Evolutionary conservation across 1,140 invertebrate species (phyloP).

Genomic region (Araneus ventricosus): DNA sequence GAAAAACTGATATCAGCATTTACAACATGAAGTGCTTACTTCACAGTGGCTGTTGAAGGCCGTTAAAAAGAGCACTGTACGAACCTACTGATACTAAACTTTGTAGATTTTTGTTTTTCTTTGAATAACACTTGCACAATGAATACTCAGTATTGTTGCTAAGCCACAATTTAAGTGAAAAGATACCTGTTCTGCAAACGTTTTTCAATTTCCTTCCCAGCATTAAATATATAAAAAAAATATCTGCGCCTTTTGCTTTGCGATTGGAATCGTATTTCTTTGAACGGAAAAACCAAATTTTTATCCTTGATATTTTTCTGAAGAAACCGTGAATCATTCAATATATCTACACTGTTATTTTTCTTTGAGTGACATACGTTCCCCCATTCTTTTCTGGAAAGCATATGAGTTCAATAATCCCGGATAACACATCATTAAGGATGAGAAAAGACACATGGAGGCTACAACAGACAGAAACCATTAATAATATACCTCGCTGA

Average conservation of each 20-base stretch:
- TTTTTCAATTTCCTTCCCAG: constrained; percentile 9
- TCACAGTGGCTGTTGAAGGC: too few relatives aligned
- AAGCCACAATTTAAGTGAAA: neutral
- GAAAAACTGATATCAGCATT: too few relatives aligned
- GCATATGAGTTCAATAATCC: constrained; percentile 22
- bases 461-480: constrained; percentile 3
- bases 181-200: neutral
- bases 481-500: constrained; percentile 6
- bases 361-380: neutral
- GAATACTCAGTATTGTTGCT: neutral
- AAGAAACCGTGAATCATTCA: neutral
- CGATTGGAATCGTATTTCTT: neutral
- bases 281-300: neutral
- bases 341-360: neutral
- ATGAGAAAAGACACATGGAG: constrained; percentile 10
- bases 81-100: too few relatives aligned
- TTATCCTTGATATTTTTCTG: neutral
- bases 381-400: neutral
- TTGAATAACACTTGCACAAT: neutral
- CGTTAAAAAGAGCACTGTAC: too few relatives aligned
- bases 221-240: neutral
- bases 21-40: too few relatives aligned
- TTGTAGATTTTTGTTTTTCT: neutral
- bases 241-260: neutral
- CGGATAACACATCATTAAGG: constrained; percentile 14